These are phyloP conservation scores for Molanna angustata DNA, from an alignment of 2,888 invertebrate species.

Conservation along the genomic window DNA sequence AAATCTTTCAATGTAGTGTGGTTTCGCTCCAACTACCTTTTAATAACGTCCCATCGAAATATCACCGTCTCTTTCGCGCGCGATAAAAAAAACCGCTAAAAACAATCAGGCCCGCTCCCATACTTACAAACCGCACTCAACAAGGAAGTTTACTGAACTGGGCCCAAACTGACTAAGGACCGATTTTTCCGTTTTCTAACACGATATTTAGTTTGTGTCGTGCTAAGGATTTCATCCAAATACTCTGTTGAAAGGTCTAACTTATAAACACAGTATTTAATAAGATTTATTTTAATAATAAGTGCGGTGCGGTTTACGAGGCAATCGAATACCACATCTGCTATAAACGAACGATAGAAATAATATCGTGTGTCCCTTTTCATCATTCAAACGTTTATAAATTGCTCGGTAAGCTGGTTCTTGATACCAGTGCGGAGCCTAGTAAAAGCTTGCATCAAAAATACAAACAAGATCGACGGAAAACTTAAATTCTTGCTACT, in stretches of 20 bases:
- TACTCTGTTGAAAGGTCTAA: no score
- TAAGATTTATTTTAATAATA: neutral
- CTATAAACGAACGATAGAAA: conserved; percentile 14
- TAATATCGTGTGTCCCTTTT: conserved; percentile 18
- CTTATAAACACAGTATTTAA: no score
- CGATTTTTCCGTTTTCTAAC: no score
- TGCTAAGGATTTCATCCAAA: no score
- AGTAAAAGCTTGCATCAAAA: no score
- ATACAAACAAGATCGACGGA: no score
- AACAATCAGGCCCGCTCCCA: neutral
- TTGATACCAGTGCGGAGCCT: no score
- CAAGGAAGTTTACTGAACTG: no score
- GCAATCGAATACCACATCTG: conserved; percentile 18
- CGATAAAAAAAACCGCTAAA: conserved; percentile 13
- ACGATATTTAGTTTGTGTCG: no score
- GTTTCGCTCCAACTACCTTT: conserved; percentile 27
- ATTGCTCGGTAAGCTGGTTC: conserved; percentile 17
- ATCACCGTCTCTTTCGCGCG: conserved; percentile 21
- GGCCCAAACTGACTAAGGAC: no score
- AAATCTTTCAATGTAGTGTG: neutral
- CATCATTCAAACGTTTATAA: conserved; percentile 22
- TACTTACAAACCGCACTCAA: neutral
- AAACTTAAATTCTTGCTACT: no score
- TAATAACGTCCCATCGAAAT: conserved; percentile 25
- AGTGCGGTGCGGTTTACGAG: conserved; percentile 12